Conservation (phyloP, 2,113 vertebrate species). For the Gavia stellata region DNA sequence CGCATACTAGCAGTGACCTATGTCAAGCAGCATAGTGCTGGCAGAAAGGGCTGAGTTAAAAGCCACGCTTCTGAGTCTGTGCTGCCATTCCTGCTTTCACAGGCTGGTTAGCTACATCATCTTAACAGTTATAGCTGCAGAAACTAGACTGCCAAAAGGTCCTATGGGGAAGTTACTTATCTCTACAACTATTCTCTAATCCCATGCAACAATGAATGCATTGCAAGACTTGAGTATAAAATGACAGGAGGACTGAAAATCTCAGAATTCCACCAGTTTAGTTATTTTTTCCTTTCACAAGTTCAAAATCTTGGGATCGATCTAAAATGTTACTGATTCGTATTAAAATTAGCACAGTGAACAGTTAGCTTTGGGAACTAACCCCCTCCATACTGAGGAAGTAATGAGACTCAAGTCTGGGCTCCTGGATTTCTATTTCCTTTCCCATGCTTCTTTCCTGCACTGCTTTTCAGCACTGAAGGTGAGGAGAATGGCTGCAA, state of each 20-base stretch:
- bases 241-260: not conserved
- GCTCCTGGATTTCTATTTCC: not conserved
- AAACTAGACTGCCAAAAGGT: not conserved
- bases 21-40: not conserved
- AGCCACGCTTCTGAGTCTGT: fast-evolving
- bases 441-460: not conserved
- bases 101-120: not conserved
- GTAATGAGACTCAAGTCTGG: not conserved
- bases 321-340: not conserved
- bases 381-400: not conserved
- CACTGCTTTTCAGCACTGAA: not conserved
- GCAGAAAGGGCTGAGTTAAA: not conserved
- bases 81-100: not conserved
- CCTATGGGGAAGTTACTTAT: not conserved
- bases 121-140: not conserved
- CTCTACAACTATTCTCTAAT: not conserved
- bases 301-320: not conserved
- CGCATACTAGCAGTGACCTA: not conserved
- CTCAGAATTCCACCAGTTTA: not conserved
- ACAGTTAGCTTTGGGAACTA: not conserved
- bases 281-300: not conserved
- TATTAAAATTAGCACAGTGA: not conserved
- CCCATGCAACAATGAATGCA: not conserved
- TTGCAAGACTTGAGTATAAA: not conserved
- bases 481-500: not conserved